These are phyloP conservation scores for Mylabris sibirica DNA, from an alignment of 2,888 invertebrate species.

Conservation along the genomic window DNA sequence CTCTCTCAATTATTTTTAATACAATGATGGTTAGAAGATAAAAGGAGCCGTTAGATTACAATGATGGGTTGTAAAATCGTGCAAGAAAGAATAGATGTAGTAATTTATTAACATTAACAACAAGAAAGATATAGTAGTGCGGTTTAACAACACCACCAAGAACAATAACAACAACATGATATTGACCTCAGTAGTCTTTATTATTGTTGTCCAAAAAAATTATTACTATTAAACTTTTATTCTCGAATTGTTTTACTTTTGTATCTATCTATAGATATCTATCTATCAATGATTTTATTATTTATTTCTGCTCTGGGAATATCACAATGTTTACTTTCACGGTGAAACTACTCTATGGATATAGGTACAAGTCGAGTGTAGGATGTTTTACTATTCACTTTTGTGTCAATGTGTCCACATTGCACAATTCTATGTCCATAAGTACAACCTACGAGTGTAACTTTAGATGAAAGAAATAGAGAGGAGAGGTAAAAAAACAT, in stretches of 20 bases:
- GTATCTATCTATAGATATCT: background rate
- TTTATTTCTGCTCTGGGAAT: slow-evolving; percentile 14
- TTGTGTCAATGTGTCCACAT: slow-evolving; percentile 28
- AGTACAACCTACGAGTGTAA: slow-evolving; percentile 25
- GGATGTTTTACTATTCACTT: slow-evolving; percentile 24
- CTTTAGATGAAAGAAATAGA: background rate
- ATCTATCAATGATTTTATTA: background rate
- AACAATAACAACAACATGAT: background rate
- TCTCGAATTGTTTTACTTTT: background rate
- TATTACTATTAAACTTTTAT: background rate
- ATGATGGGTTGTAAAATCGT: slow-evolving; percentile 10
- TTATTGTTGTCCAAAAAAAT: background rate
- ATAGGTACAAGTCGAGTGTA: slow-evolving; percentile 13
- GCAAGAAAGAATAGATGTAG: background rate
- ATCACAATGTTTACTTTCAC: slow-evolving; percentile 28
- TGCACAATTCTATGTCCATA: slow-evolving; percentile 30
- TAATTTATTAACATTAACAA: slow-evolving; percentile 6
- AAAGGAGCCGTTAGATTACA: slow-evolving; percentile 13
- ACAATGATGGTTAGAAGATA: slow-evolving; percentile 10
- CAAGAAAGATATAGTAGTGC: background rate
- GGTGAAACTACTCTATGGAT: slow-evolving; percentile 15
- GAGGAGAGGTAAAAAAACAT: background rate
- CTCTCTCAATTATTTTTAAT: slow-evolving; percentile 2
- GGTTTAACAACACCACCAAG: background rate
- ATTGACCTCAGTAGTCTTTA: background rate